Evolutionary conservation across 2,888 invertebrate genomes (phyloP).

Genomic region (Sminthurinus aureus): DNA sequence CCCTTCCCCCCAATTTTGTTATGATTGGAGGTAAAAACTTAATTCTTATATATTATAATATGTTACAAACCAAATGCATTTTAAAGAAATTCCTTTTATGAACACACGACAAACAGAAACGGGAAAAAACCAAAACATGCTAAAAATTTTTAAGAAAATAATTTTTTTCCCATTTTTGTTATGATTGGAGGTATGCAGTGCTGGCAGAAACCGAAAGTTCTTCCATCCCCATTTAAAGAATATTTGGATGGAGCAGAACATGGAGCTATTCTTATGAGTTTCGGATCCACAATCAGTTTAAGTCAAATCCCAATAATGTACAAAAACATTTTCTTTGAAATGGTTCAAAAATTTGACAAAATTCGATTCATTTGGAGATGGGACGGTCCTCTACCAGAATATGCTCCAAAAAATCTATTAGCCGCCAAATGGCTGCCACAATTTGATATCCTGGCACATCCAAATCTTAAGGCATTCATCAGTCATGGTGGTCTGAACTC

Average conservation of each 20-base stretch:
- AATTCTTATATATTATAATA: too few relatives aligned
- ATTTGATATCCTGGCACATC: constrained; percentile 56
- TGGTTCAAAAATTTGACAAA: constrained; percentile 50
- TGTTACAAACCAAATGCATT: too few relatives aligned
- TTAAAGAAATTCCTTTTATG: too few relatives aligned
- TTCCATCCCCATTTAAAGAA: constrained; percentile 46
- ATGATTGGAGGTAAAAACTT: constrained; percentile 56
- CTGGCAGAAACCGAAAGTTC: constrained; percentile 45
- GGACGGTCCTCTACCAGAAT: constrained; percentile 52
- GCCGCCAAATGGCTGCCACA: constrained; percentile 59
- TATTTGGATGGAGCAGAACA: constrained; percentile 51
- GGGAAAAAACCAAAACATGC: background rate
- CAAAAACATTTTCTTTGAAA: constrained; percentile 53
- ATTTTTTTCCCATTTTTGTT: constrained; percentile 46
- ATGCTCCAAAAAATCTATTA: constrained; percentile 49
- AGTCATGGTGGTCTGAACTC: constrained; percentile 57
- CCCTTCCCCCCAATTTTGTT: constrained; percentile 46
- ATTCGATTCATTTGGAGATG: constrained; percentile 55
- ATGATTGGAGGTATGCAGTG: constrained; percentile 56
- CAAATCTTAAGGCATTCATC: constrained; percentile 52
- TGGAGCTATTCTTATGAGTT: constrained; percentile 57
- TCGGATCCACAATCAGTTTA: constrained; percentile 57
- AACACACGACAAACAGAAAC: too few relatives aligned
- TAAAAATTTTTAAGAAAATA: background rate
- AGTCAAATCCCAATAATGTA: constrained; percentile 47